These are phyloP conservation scores for Drosophila eohydei DNA, from an alignment of 2,888 invertebrate genomes.

Conservation along the genomic window DNA sequence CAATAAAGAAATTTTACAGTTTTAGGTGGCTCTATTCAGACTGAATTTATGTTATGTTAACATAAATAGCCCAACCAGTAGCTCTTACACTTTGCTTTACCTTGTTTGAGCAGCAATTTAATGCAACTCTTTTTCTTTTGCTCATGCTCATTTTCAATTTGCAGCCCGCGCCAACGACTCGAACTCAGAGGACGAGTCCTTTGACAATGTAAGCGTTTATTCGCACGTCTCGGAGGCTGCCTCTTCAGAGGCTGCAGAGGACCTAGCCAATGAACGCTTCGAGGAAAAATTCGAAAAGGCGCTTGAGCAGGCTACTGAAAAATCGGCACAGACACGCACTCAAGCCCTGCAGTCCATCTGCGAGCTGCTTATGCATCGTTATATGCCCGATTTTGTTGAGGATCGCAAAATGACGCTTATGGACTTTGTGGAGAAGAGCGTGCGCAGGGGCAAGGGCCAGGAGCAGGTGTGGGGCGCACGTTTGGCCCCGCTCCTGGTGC, in stretches of 20 bases:
- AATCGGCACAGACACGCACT: conserved; percentile 93
- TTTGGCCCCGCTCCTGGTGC: conserved; percentile 91
- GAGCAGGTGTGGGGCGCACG: conserved; percentile 94
- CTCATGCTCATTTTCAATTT: conserved; percentile 21
- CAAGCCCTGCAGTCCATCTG: conserved; percentile 89
- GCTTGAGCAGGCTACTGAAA: conserved; percentile 95
- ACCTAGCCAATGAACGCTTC: conserved; percentile 88
- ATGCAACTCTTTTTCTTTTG: background rate
- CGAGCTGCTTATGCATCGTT: conserved; percentile 91
- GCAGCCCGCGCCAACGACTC: conserved; percentile 86
- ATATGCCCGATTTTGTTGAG: conserved; percentile 90
- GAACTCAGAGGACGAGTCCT: conserved; percentile 92
- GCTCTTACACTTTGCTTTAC: background rate
- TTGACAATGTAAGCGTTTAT: conserved; percentile 92
- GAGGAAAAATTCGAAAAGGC: conserved; percentile 95
- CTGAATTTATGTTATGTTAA: background rate
- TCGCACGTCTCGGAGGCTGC: conserved; percentile 91
- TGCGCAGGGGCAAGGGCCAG: conserved; percentile 92
- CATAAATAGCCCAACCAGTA: background rate
- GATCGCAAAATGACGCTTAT: conserved; percentile 92
- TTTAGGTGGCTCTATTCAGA: background rate
- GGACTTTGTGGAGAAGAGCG: conserved; percentile 92
- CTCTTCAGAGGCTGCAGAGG: conserved; percentile 86
- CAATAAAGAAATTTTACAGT: background rate
- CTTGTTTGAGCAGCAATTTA: background rate